Evolutionary conservation across 1,140 invertebrate genomes (phyloP), one percentile per base, ranked within the genome.

Genomic region (Drosophila insularis): DNA sequence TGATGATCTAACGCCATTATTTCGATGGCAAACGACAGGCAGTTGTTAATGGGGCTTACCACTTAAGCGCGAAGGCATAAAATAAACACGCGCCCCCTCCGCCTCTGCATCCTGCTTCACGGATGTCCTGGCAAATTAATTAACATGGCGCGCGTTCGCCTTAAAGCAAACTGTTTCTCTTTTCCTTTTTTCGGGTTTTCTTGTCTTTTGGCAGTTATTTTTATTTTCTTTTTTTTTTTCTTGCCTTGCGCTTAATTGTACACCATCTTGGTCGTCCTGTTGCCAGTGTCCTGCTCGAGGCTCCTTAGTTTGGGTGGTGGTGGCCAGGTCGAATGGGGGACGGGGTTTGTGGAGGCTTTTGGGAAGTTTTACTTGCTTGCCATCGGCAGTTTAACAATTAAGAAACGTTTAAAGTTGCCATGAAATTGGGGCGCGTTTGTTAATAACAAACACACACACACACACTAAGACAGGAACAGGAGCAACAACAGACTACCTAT

Each of bases 1-100:
- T 89, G 84, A 89, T 89, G 84, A 89, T 89, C 84, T 89, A 89
- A 89, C 84, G 84, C 85, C 84, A 89, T 89, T 89, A 89, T 84
- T 89, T 84, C 61, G 73, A 70, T 63, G 77, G 67, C 84, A 80
- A 82, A 87, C 84, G 84, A 84, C 80, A 89, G 84, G 84, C 84
- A 89, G 84, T 89, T 89, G 84, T 89, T 89, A 89, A 89, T 89
- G 84, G 84, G 84, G 80, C 85, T 89, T 89, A 89, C 84, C 84
- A 87, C 84, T 89, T 87, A 87, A 87, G 84, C 84, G 84, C 76
- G 80, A 84, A 85, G 84, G 84, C 84, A 82, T 84, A 89, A 87
- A 87, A 87, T 87, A 87, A 87, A 89, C 84, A 87, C 80, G 72
- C 76, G 43, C 73, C 66, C 50, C 37, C 46, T 14, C 37, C 23